phyloP scores from a whole-genome alignment of 2,113 vertebrate genomes.

The Daboia siamensis region DNA sequence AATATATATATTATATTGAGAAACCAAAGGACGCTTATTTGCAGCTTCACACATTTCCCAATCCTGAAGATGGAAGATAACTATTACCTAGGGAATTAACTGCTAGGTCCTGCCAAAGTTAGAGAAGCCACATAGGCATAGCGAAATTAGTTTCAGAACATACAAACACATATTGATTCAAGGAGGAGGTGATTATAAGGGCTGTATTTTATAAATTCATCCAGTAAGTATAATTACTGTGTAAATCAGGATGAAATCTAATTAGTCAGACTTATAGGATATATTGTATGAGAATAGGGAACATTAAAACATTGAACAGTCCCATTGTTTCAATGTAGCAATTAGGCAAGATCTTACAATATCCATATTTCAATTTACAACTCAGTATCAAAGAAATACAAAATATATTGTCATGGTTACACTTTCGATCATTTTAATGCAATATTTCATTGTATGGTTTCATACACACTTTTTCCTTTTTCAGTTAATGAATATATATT shows the following conservation, averaged over 20 bases:
- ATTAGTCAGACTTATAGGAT: background rate
- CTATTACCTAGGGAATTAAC: background rate
- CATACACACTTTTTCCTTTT: slow-evolving; percentile 29
- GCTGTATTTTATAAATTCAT: background rate
- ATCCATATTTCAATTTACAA: slow-evolving; percentile 24
- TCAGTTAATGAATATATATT: slow-evolving; percentile 31
- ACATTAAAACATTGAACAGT: background rate
- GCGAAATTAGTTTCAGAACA: background rate
- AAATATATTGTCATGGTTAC: slow-evolving; percentile 1
- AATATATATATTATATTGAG: background rate
- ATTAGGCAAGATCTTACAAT: slow-evolving; percentile 16
- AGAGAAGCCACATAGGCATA: background rate
- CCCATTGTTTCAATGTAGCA: background rate
- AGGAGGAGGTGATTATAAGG: background rate
- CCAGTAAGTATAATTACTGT: background rate
- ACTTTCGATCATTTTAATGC: slow-evolving; percentile 41
- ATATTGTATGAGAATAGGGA: background rate
- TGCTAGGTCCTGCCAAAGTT: background rate
- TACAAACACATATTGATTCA: background rate
- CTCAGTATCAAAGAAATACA: slow-evolving; percentile 20
- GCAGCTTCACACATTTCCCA: background rate
- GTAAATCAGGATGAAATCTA: background rate
- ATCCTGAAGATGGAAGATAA: background rate
- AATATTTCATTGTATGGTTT: slow-evolving; percentile 26
- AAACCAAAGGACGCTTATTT: background rate